phyloP scores from a whole-genome alignment of 2,888 invertebrate genomes.

The Tachystola acroxantha region DNA sequence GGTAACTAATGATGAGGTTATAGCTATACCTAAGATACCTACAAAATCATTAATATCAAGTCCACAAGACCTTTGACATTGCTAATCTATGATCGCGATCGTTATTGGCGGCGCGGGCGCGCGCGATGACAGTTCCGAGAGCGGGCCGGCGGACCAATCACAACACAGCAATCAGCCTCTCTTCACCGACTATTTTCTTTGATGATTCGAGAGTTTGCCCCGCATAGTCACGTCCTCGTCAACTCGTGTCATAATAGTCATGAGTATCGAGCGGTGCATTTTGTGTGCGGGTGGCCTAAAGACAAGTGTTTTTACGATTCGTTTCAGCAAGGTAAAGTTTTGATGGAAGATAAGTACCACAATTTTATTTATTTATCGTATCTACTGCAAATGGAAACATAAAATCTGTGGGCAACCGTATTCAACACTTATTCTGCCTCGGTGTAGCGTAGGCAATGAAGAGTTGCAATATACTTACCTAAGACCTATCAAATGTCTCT shows the following conservation, averaged over 20 bases:
- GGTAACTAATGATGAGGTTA: too few species aligned
- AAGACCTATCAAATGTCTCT: too few species aligned
- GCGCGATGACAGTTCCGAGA: constrained; percentile 42
- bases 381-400: too few species aligned
- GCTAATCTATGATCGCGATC: constrained; percentile 41
- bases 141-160: constrained; percentile 31
- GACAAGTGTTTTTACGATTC: constrained; percentile 1
- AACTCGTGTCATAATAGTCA: constrained; percentile 30
- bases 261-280: constrained; percentile 4
- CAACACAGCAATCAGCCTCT: constrained; percentile 54
- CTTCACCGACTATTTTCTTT: constrained; percentile 61
- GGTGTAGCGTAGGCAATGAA: too few species aligned
- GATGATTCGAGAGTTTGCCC: constrained; percentile 52
- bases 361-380: too few species aligned
- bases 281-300: constrained; percentile 49
- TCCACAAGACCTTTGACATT: constrained; percentile 30
- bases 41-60: constrained; percentile 7
- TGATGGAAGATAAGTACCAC: neutral
- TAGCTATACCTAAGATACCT: too few species aligned
- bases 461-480: too few species aligned
- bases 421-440: too few species aligned
- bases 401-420: too few species aligned
- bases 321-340: too few species aligned
- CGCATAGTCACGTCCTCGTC: constrained; percentile 37
- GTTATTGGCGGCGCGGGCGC: constrained; percentile 18